Evolutionary conservation across 2,797 vertebrate genomes (phyloP).

Genomic region (Alcedo quadribrachys): DNA sequence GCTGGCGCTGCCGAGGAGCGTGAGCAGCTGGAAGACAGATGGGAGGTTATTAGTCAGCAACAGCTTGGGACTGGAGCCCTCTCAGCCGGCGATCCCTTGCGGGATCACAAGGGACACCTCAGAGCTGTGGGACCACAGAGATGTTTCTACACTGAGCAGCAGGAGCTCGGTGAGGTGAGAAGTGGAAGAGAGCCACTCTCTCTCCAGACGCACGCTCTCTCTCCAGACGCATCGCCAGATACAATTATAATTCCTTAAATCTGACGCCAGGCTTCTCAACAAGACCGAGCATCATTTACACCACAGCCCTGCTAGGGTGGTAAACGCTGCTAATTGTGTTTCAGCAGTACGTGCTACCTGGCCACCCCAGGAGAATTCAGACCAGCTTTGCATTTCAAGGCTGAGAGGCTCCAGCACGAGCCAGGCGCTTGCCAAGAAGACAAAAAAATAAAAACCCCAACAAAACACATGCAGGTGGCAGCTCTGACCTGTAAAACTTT

Average conservation of each 20-base stretch:
- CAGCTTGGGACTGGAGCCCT: fast-evolving
- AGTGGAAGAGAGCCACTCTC: fast-evolving
- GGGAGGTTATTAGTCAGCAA: not conserved
- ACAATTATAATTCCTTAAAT: not conserved
- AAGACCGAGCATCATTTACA: constrained; percentile 38
- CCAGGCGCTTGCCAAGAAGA: not conserved
- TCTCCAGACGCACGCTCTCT: fast-evolving
- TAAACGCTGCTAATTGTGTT: constrained; percentile 40
- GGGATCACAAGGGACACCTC: not conserved
- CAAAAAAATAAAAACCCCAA: not conserved
- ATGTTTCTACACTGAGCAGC: not conserved
- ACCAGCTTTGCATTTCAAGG: constrained; percentile 33
- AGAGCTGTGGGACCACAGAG: not conserved
- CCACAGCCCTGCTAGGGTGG: not conserved
- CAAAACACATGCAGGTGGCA: not conserved
- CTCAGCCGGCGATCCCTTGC: fast-evolving
- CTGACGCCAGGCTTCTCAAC: not conserved
- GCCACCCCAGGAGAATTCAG: constrained; percentile 23
- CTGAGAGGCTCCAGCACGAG: not conserved
- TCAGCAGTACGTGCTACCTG: not conserved
- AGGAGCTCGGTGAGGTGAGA: not conserved
- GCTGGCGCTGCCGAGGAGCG: constrained; percentile 78
- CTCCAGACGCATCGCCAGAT: not conserved
- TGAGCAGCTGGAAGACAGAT: constrained; percentile 83
- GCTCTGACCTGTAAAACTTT: not conserved